These are phyloP conservation scores for Chaenocephalus aceratus DNA, from an alignment of 2,113 vertebrate genomes.

Conservation along the genomic window DNA sequence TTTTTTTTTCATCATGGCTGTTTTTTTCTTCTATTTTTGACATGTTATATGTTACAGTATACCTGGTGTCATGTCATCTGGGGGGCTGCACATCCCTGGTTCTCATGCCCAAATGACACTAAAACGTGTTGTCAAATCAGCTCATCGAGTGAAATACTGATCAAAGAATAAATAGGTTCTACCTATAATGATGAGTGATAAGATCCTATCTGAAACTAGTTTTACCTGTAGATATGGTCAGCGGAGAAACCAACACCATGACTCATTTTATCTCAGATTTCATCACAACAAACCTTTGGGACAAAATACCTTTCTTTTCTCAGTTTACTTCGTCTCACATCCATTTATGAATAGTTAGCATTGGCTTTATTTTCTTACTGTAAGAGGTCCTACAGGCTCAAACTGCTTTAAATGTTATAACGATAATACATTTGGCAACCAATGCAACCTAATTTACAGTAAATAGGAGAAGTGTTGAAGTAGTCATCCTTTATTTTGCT, in stretches of 20 bases:
- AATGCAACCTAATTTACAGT: background rate
- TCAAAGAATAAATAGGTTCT: no score
- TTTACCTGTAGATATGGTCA: background rate
- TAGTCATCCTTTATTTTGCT: background rate
- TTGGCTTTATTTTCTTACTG: background rate
- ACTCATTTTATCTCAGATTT: background rate
- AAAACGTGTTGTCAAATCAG: background rate
- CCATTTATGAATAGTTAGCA: background rate
- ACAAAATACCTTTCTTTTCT: background rate
- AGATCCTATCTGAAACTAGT: no score
- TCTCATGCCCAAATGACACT: background rate
- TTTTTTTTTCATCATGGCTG: background rate
- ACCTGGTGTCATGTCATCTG: slow-evolving; percentile 33
- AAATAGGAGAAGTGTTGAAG: background rate
- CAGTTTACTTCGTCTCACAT: background rate
- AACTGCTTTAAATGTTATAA: background rate
- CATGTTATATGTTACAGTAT: slow-evolving; percentile 36
- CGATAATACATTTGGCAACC: background rate
- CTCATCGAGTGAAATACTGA: background rate
- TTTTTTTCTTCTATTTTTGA: slow-evolving; percentile 15
- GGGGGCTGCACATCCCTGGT: background rate
- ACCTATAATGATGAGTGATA: no score
- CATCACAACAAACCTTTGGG: background rate
- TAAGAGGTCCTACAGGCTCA: background rate
- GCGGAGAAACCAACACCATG: background rate